Evolutionary conservation across 1,140 invertebrate genomes (phyloP), one percentile per base, ranked within the genome.

Genomic region (Eueides isabella): DNA sequence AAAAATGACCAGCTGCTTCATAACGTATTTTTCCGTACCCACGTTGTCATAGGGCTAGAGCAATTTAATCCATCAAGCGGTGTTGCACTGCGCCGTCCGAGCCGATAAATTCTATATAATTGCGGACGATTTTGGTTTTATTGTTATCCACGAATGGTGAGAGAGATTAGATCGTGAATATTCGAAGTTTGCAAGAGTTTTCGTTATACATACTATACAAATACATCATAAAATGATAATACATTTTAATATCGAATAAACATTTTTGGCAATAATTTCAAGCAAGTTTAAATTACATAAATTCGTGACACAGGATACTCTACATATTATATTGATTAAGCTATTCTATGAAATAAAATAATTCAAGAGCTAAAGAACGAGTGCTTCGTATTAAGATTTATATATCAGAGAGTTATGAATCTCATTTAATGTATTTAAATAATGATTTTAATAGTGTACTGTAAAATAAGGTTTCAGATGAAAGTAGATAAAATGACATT

Each of bases 21-120:
- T 91, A 93, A 84, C 87, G 87, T 91, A 90, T 93, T 94, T 93
- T 94, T 91, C 91, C 91, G 85, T 86, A 82, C 88, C 88, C 91
- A 91, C 88, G 89, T 93, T 94, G 93, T 94, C 93, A 94, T 92
- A 93, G 90, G 92, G 92, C 87, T 84, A 84, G 88, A 91, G 93
- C 93, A 94, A 94, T 94, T 94, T 94, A 94, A 94, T 94, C 93
- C 91, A 94, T 94, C 93, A 94, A 88, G 85, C 87, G 83, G 81
- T 77, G 88, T 83, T 84, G 87, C 85, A 78, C 84, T 82, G 77
- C 82, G 76, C 80, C 85, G 83, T 83, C 84, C 86, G 80, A 85
- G 79, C 73, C 91, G 85, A 92, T 92, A 92, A 91, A 92, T 92
- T 90, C 88, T 91, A 84, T 88, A 86, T 90, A 86, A 91, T 89